Percentiles rank a stretch among this genome's conserved stretches.
phyloP scores from a whole-genome alignment of 2,797 vertebrate species.

The Hippopotamyrus pictus region DNA sequence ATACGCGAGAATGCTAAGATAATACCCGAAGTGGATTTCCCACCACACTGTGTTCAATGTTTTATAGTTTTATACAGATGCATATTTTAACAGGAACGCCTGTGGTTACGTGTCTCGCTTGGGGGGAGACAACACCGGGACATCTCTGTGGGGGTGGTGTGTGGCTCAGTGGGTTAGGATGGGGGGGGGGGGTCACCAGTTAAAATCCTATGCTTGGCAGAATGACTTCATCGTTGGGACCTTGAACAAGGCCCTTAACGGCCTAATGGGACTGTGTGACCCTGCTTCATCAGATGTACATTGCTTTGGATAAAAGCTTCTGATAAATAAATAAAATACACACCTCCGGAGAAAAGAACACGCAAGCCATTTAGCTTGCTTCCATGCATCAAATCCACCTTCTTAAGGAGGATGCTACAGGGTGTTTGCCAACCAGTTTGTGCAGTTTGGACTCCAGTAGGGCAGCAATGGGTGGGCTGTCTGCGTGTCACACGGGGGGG shows the following conservation, averaged over 20 bases:
- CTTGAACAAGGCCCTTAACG: background rate
- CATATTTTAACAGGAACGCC: background rate
- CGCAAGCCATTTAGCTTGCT: background rate
- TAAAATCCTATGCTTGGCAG: background rate
- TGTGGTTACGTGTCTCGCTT: background rate
- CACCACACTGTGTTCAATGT: background rate
- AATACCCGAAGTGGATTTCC: background rate
- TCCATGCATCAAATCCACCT: background rate
- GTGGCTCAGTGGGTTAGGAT: background rate
- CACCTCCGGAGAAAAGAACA: background rate
- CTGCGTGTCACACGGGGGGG: background rate
- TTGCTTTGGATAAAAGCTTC: background rate
- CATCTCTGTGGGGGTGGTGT: background rate
- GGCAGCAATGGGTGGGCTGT: background rate
- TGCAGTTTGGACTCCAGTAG: background rate
- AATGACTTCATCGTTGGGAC: background rate
- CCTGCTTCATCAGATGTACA: background rate
- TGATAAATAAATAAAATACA: background rate
- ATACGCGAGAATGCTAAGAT: background rate
- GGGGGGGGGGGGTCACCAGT: background rate
- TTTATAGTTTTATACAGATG: background rate
- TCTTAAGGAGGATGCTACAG: background rate
- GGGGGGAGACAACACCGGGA: background rate
- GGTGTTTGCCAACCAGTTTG: background rate
- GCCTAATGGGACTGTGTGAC: background rate